Conservation (phyloP, 2,797 vertebrate species). For the Vultur gryphus region DNA sequence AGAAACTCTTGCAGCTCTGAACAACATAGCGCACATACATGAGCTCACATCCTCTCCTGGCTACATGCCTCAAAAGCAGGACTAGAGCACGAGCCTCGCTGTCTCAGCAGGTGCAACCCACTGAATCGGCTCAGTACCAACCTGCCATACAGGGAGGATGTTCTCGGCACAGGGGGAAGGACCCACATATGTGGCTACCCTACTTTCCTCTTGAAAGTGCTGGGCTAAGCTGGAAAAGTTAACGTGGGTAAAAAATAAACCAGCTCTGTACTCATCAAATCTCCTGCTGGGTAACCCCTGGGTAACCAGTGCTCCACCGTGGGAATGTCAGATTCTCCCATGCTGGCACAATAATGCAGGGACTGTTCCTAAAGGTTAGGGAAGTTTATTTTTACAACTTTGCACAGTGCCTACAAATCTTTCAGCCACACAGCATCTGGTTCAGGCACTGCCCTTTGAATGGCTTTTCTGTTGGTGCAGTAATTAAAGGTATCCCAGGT, state of each 20-base stretch:
- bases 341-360: constrained; percentile 17
- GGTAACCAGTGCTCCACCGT: background rate
- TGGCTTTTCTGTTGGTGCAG: constrained; percentile 59
- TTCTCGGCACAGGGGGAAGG: background rate
- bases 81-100: background rate
- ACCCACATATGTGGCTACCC: background rate
- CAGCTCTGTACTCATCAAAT: background rate
- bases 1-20: background rate
- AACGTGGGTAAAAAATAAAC: background rate
- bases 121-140: background rate
- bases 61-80: background rate
- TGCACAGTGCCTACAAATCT: constrained; percentile 37
- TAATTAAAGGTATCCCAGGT: constrained; percentile 67
- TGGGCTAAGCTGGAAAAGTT: background rate
- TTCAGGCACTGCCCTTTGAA: constrained; percentile 46
- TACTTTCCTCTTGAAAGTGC: background rate
- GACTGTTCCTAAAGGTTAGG: constrained; percentile 33
- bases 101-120: background rate
- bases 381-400: constrained; percentile 58
- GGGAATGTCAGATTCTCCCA: background rate
- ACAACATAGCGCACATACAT: background rate
- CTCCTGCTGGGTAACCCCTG: background rate
- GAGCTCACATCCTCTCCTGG: background rate
- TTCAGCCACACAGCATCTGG: constrained; percentile 43
- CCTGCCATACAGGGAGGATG: background rate